These are phyloP conservation scores for Ficedula albicollis DNA, from an alignment of 2,797 vertebrate genomes.

Conservation along the genomic window DNA sequence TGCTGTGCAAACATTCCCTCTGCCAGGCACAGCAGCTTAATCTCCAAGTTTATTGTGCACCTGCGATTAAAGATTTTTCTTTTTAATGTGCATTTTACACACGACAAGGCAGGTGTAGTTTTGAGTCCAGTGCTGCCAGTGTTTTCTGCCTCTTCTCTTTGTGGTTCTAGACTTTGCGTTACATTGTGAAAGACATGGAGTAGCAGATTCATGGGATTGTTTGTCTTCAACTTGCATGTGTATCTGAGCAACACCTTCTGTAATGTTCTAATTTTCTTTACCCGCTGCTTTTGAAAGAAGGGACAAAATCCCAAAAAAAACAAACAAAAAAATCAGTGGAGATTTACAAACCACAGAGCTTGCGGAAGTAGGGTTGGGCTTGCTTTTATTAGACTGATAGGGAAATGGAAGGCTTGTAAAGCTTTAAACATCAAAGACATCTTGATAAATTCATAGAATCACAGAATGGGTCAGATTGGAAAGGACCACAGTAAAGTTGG, in stretches of 20 bases:
- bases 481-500: not conserved
- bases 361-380: not conserved
- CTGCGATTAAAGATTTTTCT: not conserved
- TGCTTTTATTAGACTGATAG: not conserved
- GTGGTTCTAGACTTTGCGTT: not conserved
- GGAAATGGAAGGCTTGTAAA: not conserved
- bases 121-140: not conserved
- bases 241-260: not conserved
- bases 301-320: not conserved
- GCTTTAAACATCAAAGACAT: not conserved
- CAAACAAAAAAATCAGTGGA: not conserved
- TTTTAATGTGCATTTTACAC: not conserved
- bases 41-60: not conserved
- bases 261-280: not conserved
- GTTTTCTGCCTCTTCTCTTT: not conserved
- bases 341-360: not conserved
- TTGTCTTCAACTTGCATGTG: not conserved
- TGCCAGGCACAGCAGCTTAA: not conserved
- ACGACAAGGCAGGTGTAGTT: not conserved
- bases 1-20: not conserved
- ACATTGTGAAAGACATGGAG: accelerated
- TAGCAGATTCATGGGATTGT: not conserved
- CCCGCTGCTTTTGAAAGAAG: not conserved
- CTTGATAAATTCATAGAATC: not conserved
- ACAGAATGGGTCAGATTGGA: not conserved